Base-by-base conservation (phyloP, 1,140 invertebrate genomes). In the Acarapis woodi region DNA sequence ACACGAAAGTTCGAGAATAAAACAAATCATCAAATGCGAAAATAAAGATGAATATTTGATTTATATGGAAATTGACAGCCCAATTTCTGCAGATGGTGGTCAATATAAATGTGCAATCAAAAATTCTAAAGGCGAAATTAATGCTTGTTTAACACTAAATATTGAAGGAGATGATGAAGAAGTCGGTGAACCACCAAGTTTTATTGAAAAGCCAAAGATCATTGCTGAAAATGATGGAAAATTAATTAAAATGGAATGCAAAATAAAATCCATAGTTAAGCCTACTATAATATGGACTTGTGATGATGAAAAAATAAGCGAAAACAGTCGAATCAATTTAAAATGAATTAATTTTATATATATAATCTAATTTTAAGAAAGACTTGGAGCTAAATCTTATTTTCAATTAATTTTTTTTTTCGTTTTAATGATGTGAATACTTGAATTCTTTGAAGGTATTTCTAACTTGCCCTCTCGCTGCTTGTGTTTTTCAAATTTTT, bases 91-190 rank as follows among this genome's bases (percentile, higher is more conserved):
- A 42, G 90, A 97, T 60, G 85, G 83, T 51, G 90, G 90, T 30
- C 79, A 80, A 38, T 97, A 96, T 61, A 73, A 83, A 52, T 94
- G 87, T 60, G 74, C 88, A 54, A 83, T 93, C 8, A 70, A 79
- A 55, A 97, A 97, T 55, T 80, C 87, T 55, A 76, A 71, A 53
- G 90, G 90, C 35, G 87, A 96, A 62, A 85, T 80, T 44, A 96
- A 93, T 56, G 90, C 90, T 28, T 96, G 94, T 59, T 63, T 97
- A 4, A 94, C 90, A 52, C 60, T 97, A 32, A 97, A 97, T 56
- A 94, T 97, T 53, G 82, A 90, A 60, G 79, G 62, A 34, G 25
- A 24, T 18, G 14, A 15, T 16, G n/a, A 36, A 29, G 21, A 32
- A 20, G 39, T 82, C 56, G 83, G 83, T 12, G 74, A 83, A 49